Percentiles rank a stretch among this genome's conserved stretches.
phyloP scores from a whole-genome alignment of 1,140 invertebrate species.

The Augochlora pura region DNA sequence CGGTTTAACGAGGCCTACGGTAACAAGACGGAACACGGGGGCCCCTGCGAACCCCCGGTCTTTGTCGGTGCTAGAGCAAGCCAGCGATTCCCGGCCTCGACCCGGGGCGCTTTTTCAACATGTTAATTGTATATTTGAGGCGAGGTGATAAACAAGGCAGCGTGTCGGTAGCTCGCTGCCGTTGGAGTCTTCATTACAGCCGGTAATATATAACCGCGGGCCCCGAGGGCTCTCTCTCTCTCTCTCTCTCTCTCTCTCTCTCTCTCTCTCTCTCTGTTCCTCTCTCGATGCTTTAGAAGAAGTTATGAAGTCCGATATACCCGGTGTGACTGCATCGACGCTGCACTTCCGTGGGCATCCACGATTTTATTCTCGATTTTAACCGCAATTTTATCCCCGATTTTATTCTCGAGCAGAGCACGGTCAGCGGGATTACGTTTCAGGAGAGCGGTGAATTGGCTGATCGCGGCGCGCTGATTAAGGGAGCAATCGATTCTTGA shows the following conservation, averaged over 20 bases:
- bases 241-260: slow-evolving; percentile 19
- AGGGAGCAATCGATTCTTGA: not conserved
- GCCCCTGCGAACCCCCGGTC: slow-evolving; percentile 13
- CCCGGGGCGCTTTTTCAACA: slow-evolving; percentile 61
- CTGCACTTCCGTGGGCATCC: not conserved
- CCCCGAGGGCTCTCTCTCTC: slow-evolving; percentile 31
- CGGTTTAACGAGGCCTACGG: slow-evolving; percentile 39
- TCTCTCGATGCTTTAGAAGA: slow-evolving; percentile 54
- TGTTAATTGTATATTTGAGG: slow-evolving; percentile 72
- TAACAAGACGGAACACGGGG: slow-evolving; percentile 25
- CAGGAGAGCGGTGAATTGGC: not conserved
- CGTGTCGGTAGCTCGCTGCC: slow-evolving; percentile 55
- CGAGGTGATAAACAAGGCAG: slow-evolving; percentile 66
- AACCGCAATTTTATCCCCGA: not conserved
- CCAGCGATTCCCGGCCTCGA: slow-evolving; percentile 14
- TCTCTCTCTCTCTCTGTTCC: too few species aligned
- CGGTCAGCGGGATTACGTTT: slow-evolving; percentile 4
- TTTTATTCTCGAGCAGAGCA: not conserved
- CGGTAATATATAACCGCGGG: slow-evolving; percentile 64
- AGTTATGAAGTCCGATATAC: slow-evolving; percentile 56
- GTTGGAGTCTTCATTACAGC: slow-evolving; percentile 66
- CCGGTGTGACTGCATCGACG: slow-evolving; percentile 48
- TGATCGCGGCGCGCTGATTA: not conserved
- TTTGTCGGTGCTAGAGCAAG: slow-evolving; percentile 6
- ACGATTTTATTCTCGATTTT: not conserved